Evolutionary conservation across 2,113 vertebrate species (phyloP).

Genomic region (Sylvilagus bachmani): DNA sequence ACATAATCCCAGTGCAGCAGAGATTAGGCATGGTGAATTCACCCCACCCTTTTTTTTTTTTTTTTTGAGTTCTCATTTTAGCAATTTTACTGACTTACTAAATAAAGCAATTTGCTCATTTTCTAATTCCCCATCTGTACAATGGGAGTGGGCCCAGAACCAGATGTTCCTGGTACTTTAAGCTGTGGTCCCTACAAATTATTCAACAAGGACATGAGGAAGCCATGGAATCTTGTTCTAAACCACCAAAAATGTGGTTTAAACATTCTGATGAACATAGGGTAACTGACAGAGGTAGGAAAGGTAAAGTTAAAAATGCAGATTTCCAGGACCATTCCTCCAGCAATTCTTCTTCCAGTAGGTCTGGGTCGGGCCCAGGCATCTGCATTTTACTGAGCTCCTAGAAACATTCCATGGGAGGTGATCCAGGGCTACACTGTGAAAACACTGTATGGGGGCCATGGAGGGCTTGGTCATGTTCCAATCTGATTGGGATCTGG

Average conservation of each 20-base stretch:
- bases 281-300: neutral
- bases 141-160: neutral
- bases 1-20: neutral
- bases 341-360: neutral
- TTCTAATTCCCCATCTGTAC: slow-evolving; percentile 14
- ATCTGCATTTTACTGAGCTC: neutral
- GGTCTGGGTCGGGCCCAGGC: neutral
- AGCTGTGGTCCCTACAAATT: neutral
- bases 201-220: slow-evolving; percentile 12
- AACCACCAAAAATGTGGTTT: neutral
- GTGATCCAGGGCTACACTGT: neutral
- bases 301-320: neutral
- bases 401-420: neutral
- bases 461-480: neutral
- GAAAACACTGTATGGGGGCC: neutral
- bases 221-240: neutral
- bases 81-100: neutral
- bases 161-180: neutral
- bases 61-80: neutral
- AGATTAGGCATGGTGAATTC: neutral
- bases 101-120: neutral
- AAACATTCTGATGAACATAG: neutral
- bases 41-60: neutral
- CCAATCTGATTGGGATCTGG: slow-evolving; percentile 57
- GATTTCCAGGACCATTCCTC: neutral